phyloP scores from a whole-genome alignment of 2,797 vertebrate genomes.

The Propithecus perrieri region DNA sequence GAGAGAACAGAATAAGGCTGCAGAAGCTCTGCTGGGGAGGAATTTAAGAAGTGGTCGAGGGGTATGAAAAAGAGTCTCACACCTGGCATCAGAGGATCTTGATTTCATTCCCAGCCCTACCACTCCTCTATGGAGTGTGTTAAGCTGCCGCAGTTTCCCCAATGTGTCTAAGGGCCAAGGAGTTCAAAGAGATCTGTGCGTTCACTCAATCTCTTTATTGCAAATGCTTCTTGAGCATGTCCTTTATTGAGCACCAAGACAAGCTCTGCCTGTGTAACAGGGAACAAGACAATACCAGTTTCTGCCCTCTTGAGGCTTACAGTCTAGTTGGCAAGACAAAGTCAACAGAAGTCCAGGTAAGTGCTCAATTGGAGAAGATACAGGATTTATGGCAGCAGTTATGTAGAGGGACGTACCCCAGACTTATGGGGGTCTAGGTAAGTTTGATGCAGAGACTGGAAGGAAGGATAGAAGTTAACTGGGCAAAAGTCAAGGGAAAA shows the following conservation, averaged over 20 bases:
- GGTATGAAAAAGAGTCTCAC: background rate
- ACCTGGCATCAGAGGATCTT: background rate
- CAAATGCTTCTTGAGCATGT: background rate
- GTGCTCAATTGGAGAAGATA: background rate
- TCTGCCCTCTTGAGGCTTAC: background rate
- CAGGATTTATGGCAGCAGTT: background rate
- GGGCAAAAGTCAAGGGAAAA: background rate
- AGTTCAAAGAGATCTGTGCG: background rate
- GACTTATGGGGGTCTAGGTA: background rate
- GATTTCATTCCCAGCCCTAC: background rate
- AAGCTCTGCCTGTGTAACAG: background rate
- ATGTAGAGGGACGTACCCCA: background rate
- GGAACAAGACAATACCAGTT: background rate
- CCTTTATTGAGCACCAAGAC: background rate
- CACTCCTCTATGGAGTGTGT: background rate
- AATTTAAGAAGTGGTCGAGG: conserved; percentile 1
- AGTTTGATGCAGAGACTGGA: background rate
- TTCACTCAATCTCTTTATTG: background rate
- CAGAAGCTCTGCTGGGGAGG: background rate
- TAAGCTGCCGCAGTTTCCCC: conserved; percentile 23
- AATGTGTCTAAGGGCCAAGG: background rate
- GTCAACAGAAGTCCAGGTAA: background rate
- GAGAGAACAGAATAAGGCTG: background rate
- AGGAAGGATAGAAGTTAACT: background rate
- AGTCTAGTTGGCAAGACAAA: background rate